Conservation (phyloP, 1,140 invertebrate species). For the Reticulitermes speratus region DNA sequence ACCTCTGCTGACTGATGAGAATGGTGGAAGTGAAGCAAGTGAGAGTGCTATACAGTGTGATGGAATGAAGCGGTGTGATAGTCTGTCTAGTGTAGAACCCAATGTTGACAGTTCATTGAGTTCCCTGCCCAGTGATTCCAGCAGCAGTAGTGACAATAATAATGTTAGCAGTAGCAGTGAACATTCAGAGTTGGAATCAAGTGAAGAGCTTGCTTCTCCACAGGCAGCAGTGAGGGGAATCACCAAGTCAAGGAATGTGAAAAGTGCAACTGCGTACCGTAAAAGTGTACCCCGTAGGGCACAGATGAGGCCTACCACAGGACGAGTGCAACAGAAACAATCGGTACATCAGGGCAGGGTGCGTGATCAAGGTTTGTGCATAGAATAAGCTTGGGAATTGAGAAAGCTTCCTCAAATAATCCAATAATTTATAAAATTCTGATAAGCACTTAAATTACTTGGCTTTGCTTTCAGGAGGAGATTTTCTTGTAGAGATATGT, state of each 20-base stretch:
- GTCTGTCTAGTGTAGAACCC: constrained; percentile 57
- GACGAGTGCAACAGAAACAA: constrained; percentile 48
- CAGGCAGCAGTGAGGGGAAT: neutral
- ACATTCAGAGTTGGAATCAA: constrained; percentile 44
- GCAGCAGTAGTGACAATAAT: constrained; percentile 44
- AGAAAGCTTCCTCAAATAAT: too few species aligned
- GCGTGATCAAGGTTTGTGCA: constrained; percentile 64
- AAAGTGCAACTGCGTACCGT: constrained; percentile 30
- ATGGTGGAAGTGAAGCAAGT: neutral
- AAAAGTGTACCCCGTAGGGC: constrained; percentile 42
- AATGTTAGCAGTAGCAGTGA: constrained; percentile 47
- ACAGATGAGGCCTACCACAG: constrained; percentile 48
- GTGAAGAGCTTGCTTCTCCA: constrained; percentile 24
- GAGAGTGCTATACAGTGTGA: neutral
- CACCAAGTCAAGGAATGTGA: constrained; percentile 20
- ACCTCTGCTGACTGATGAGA: constrained; percentile 54
- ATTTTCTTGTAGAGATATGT: constrained; percentile 88
- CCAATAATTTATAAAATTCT: too few species aligned
- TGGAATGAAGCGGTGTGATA: constrained; percentile 20
- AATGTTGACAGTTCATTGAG: constrained; percentile 66
- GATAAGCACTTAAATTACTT: too few species aligned
- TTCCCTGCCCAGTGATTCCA: constrained; percentile 46
- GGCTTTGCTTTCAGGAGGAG: constrained; percentile 59
- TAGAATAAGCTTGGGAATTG: too few species aligned
- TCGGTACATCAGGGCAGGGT: constrained; percentile 54